phyloP scores from a whole-genome alignment of 30 jellyfish, hydroid and myxozoan species.

The Haliclystus octoradiatus region DNA sequence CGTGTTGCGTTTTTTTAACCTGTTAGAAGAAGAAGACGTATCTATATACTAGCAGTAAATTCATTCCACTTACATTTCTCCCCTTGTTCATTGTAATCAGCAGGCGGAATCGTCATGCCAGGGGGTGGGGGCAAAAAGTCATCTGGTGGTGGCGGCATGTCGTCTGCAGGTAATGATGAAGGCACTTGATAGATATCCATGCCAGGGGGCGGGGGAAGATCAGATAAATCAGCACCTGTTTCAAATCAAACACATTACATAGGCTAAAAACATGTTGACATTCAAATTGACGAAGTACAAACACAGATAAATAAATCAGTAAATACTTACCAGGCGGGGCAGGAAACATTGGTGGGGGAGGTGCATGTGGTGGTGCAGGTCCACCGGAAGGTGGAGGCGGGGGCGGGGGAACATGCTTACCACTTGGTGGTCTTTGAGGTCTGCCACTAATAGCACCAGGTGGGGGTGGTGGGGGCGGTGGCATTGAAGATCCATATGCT shows the following conservation, averaged over 20 bases:
- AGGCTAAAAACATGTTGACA: no score
- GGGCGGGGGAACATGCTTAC: conserved; percentile 11
- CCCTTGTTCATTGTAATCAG: neutral
- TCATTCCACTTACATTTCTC: neutral
- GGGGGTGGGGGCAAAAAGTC: conserved; percentile 21
- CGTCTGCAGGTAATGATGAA: neutral
- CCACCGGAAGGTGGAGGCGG: conserved; percentile 40
- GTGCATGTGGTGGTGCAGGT: conserved; percentile 6
- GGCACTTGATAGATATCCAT: neutral
- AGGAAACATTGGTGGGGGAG: conserved; percentile 17
- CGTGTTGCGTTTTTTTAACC: neutral
- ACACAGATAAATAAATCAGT: no score
- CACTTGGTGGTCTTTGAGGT: conserved; percentile 52
- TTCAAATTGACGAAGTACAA: no score
- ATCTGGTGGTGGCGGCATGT: conserved; percentile 17
- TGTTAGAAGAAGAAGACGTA: neutral
- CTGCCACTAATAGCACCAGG: conserved; percentile 5
- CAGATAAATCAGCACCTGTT: no score
- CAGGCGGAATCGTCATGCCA: conserved; percentile 9
- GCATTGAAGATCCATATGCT: conserved; percentile 34
- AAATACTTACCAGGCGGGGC: no score
- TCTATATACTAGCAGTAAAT: neutral
- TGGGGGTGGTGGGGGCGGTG: conserved; percentile 40
- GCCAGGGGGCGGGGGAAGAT: conserved; percentile 1
- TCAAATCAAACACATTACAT: no score